phyloP scores from a whole-genome alignment of 2,888 invertebrate genomes.

The Aspidiotus rigidus region DNA sequence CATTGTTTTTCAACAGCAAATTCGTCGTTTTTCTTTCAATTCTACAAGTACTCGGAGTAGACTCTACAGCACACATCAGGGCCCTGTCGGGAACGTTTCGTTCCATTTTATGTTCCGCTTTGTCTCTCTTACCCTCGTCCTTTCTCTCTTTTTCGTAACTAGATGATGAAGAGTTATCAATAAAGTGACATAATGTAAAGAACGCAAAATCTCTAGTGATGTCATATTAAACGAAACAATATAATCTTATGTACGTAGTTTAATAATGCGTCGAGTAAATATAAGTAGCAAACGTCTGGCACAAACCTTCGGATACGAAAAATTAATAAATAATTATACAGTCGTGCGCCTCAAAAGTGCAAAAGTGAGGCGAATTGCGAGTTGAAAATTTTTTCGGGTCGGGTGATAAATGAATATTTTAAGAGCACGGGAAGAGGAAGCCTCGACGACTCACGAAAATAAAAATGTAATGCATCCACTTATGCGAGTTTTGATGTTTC shows the following conservation, averaged over 20 bases:
- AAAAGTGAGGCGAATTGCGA: not conserved
- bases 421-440: not conserved
- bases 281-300: not conserved
- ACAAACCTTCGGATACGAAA: not conserved
- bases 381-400: not conserved
- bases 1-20: constrained; percentile 14
- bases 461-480: not conserved
- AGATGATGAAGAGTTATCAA: constrained; percentile 25
- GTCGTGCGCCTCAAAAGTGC: not conserved
- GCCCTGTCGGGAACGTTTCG: constrained; percentile 11
- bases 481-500: not conserved
- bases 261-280: not conserved
- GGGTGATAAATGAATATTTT: not conserved
- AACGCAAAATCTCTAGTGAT: no score
- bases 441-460: not conserved
- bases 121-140: not conserved
- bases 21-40: constrained; percentile 18
- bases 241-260: not conserved
- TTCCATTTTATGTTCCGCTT: constrained; percentile 1
- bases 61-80: not conserved
- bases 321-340: constrained; percentile 1
- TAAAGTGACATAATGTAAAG: not conserved
- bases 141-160: not conserved
- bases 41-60: not conserved
- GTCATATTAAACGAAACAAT: no score